Conservation (phyloP, 2,888 invertebrate genomes). For the Alloscopus bannaensis region DNA sequence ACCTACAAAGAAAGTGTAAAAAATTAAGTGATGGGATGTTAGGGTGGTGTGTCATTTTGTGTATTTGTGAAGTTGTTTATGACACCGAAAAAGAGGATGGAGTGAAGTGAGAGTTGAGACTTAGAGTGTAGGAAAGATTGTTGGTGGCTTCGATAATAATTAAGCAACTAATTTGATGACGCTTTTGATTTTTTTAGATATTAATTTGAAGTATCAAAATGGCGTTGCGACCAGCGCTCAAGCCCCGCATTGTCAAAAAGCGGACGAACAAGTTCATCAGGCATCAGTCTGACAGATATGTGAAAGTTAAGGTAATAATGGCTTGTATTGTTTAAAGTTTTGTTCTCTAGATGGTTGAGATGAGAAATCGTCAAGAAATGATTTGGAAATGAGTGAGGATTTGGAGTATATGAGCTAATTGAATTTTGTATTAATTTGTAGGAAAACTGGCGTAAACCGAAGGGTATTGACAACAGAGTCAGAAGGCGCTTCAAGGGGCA, state of each 20-base stretch:
- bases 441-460: slow-evolving; percentile 99
- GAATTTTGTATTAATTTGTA: slow-evolving; percentile 75
- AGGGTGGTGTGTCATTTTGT: no score
- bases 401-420: no score
- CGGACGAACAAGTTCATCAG: slow-evolving; percentile 98
- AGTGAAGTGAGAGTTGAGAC: not conserved
- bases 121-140: no score
- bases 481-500: slow-evolving; percentile 99
- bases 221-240: slow-evolving; percentile 88
- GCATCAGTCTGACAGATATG: slow-evolving; percentile 99
- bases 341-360: not conserved
- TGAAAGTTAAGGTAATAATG: slow-evolving; percentile 93
- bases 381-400: no score
- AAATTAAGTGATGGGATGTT: not conserved
- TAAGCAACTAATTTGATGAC: not conserved
- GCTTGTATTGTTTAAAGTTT: no score
- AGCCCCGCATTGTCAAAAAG: slow-evolving; percentile 96
- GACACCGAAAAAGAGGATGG: no score
- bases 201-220: slow-evolving; percentile 76
- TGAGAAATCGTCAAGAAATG: not conserved
- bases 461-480: slow-evolving; percentile 99
- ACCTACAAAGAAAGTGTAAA: slow-evolving; percentile 34
- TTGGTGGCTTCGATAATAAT: not conserved
- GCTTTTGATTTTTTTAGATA: slow-evolving; percentile 1
- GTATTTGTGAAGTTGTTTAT: no score